Conservation (phyloP, 2,888 invertebrate genomes). For the Parasteatoda lunata region DNA sequence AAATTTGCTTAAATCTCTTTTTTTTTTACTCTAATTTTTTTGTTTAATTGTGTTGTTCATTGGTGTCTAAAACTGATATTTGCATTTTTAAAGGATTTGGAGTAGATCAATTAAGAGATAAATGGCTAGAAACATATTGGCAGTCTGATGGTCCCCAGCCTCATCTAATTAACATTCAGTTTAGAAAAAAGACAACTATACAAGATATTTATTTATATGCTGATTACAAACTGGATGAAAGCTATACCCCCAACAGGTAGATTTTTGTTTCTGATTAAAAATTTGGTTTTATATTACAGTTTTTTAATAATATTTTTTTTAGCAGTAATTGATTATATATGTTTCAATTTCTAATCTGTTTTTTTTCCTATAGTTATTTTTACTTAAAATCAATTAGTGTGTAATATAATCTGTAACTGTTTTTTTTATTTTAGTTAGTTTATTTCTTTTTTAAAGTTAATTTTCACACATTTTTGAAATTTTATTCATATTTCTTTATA, state of each 20-base stretch:
- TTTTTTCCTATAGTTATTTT: too few species aligned
- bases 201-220: slow-evolving; percentile 97
- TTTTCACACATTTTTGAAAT: too few species aligned
- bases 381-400: too few species aligned
- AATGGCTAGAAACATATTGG: slow-evolving; percentile 98
- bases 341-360: too few species aligned
- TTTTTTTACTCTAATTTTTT: not conserved
- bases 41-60: not conserved
- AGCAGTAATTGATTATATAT: not conserved
- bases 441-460: too few species aligned
- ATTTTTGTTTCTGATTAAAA: slow-evolving; percentile 30
- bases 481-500: too few species aligned
- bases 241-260: slow-evolving; percentile 93
- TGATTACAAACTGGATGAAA: slow-evolving; percentile 98
- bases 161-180: slow-evolving; percentile 97
- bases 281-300: not conserved
- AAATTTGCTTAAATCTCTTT: too few species aligned
- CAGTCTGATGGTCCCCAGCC: slow-evolving; percentile 99
- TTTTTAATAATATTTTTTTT: not conserved
- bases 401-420: too few species aligned
- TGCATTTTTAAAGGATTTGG: slow-evolving; percentile 85
- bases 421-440: too few species aligned
- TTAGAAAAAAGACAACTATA: slow-evolving; percentile 94
- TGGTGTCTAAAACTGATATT: not conserved
- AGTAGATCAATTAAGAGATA: slow-evolving; percentile 95